These are phyloP conservation scores for Diabrotica virgifera DNA, from an alignment of 1,140 invertebrate species.

Conservation along the genomic window DNA sequence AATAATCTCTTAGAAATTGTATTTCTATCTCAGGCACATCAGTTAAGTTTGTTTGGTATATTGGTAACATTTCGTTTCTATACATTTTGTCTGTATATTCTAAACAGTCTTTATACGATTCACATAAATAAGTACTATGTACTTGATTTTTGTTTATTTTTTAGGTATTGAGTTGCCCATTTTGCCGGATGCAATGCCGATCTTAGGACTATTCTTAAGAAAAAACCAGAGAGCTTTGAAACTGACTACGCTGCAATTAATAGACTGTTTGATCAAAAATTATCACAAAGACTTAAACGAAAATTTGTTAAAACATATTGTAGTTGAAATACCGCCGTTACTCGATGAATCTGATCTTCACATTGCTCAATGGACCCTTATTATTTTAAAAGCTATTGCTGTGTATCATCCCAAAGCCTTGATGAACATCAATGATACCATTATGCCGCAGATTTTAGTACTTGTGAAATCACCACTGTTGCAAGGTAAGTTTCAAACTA, in stretches of 20 bases:
- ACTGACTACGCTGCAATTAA: conserved; percentile 82
- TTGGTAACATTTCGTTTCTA: too few species aligned
- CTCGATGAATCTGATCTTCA: conserved; percentile 93
- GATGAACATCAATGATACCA: conserved; percentile 50
- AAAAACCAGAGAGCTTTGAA: conserved; percentile 97
- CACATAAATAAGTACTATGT: too few species aligned
- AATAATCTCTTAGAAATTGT: too few species aligned
- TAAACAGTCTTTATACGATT: too few species aligned
- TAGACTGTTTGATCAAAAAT: conserved; percentile 73
- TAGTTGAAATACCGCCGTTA: conserved; percentile 83
- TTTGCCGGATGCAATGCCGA: conserved; percentile 83
- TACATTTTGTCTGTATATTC: too few species aligned
- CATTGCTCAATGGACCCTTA: conserved; percentile 87
- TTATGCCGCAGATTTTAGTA: conserved; percentile 81
- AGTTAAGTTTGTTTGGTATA: too few species aligned
- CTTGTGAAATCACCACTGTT: conserved; percentile 89
- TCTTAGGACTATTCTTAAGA: conserved; percentile 89
- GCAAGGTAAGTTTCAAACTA: conserved; percentile 56
- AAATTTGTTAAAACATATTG: conserved; percentile 38
- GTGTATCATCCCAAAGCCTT: conserved; percentile 66
- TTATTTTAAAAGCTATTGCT: conserved; percentile 73
- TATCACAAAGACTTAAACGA: conserved; percentile 42
- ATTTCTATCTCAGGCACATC: too few species aligned
- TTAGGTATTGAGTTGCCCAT: conserved; percentile 81
- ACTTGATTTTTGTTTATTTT: not conserved